These are phyloP conservation scores for Ceryle rudis DNA, from an alignment of 2,797 vertebrate species.

Conservation along the genomic window DNA sequence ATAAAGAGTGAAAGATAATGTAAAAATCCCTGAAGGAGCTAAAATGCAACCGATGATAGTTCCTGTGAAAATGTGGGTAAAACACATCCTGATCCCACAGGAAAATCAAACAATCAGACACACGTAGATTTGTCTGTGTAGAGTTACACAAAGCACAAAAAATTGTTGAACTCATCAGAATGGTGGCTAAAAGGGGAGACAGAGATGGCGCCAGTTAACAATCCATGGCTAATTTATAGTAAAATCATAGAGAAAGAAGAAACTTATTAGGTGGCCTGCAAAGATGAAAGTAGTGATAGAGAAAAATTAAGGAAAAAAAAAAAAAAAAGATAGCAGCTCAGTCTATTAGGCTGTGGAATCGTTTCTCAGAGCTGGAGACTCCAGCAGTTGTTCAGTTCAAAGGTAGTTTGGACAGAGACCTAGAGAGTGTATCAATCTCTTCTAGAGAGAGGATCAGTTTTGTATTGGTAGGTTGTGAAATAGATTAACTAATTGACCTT, in stretches of 20 bases:
- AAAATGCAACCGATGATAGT: background rate
- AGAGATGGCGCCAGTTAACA: background rate
- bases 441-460: background rate
- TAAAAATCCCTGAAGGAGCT: background rate
- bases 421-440: background rate
- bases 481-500: background rate
- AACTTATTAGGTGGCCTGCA: background rate
- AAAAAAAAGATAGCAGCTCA: background rate
- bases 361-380: background rate
- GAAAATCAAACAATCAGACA: background rate
- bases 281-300: background rate
- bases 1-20: background rate
- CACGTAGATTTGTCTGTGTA: background rate
- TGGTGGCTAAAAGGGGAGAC: background rate
- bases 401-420: background rate
- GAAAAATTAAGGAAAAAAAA: background rate
- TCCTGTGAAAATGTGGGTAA: background rate
- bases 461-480: background rate
- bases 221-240: background rate
- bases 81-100: background rate
- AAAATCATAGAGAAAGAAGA: background rate
- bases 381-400: background rate
- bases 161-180: background rate
- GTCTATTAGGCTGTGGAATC: background rate
- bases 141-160: background rate